Percentiles rank a stretch among this genome's conserved stretches.
phyloP scores from a whole-genome alignment of 2,888 invertebrate species.

The Apotomis betuletana region DNA sequence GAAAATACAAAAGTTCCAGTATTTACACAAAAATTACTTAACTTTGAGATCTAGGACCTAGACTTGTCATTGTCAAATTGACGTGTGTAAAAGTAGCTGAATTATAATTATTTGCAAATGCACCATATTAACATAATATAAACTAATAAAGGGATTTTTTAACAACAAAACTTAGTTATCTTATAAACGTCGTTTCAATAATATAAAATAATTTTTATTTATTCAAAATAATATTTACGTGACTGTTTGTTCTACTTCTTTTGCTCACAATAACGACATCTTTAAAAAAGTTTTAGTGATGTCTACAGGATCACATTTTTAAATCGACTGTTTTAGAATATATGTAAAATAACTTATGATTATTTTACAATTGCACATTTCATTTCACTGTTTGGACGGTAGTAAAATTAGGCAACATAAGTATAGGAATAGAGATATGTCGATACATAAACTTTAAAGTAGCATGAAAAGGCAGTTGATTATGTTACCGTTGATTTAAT shows the following conservation, averaged over 20 bases:
- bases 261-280: not conserved
- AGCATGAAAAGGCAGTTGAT: no score
- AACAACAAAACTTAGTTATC: no score
- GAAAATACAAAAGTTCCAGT: conserved; percentile 45
- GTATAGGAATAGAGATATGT: no score
- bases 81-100: not conserved
- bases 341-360: not conserved
- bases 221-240: not conserved
- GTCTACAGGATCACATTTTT: not conserved
- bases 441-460: no score
- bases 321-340: conserved; percentile 4
- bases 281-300: conserved; percentile 12
- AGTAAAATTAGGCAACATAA: no score
- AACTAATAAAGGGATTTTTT: no score
- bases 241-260: conserved; percentile 2
- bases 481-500: no score
- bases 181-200: no score
- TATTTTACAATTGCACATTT: not conserved
- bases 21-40: conserved; percentile 45
- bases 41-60: conserved; percentile 40
- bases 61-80: conserved; percentile 40
- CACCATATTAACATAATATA: no score
- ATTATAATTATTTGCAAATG: no score
- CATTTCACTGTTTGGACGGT: no score
- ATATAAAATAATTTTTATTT: not conserved